Conservation (phyloP, 2,888 invertebrate species). For the Latrodectus elegans region DNA sequence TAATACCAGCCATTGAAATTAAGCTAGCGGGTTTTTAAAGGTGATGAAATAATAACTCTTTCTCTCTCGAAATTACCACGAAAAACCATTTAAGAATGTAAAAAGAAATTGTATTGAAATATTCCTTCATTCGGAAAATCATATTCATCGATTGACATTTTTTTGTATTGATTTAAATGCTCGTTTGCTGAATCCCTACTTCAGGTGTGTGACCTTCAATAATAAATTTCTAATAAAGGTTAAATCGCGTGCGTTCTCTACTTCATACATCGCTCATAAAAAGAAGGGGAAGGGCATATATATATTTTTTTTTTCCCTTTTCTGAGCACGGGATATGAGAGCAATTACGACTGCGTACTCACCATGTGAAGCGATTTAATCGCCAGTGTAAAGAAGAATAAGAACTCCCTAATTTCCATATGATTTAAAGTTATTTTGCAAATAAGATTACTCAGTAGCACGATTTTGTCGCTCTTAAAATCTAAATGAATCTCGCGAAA, state of each 20-base stretch:
- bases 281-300: background rate
- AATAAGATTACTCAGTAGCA: conserved; percentile 62
- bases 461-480: conserved; percentile 37
- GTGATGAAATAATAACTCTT: no score
- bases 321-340: background rate
- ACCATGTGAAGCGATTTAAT: conserved; percentile 45
- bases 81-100: no score
- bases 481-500: conserved; percentile 20
- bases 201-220: conserved; percentile 42
- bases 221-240: conserved; percentile 59
- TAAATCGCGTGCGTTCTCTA: conserved; percentile 58
- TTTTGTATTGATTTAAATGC: conserved; percentile 33
- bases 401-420: conserved; percentile 54
- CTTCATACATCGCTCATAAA: conserved; percentile 22
- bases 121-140: background rate
- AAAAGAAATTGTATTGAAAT: no score
- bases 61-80: no score
- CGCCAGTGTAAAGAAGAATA: conserved; percentile 46
- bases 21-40: no score
- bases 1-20: no score
- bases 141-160: conserved; percentile 24
- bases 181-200: conserved; percentile 14
- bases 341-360: conserved; percentile 36
- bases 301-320: conserved; percentile 6
- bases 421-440: conserved; percentile 68